phyloP scores from a whole-genome alignment of 2,113 vertebrate genomes.

The Aspiorhynchus laticeps region DNA sequence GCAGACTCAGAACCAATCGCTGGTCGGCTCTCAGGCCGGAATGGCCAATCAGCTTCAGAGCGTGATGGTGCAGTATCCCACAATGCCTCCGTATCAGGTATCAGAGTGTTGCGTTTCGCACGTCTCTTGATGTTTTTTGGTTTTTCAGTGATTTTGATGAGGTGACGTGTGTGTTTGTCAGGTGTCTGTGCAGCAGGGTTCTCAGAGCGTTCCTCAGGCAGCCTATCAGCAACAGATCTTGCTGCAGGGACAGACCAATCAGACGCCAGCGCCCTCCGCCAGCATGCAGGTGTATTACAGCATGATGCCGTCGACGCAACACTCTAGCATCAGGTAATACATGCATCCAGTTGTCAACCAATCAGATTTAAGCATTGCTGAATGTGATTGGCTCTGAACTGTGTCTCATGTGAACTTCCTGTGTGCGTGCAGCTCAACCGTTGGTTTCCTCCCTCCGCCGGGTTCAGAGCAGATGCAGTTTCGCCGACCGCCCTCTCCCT shows the following conservation, averaged over 20 bases:
- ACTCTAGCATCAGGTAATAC: slow-evolving; percentile 89
- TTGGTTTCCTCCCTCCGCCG: slow-evolving; percentile 89
- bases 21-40: slow-evolving; percentile 87
- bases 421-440: slow-evolving; percentile 80
- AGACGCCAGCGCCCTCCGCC: slow-evolving; percentile 82
- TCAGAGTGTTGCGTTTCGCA: slow-evolving; percentile 20
- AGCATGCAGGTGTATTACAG: slow-evolving; percentile 95
- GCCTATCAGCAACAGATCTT: slow-evolving; percentile 91
- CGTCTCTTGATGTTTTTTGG: accelerated
- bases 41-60: slow-evolving; percentile 92
- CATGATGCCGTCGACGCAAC: slow-evolving; percentile 88
- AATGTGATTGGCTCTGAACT: neutral
- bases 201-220: slow-evolving; percentile 85
- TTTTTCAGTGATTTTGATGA: neutral
- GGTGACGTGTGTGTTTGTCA: slow-evolving; percentile 55
- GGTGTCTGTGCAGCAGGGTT: slow-evolving; percentile 89
- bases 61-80: slow-evolving; percentile 93
- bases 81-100: slow-evolving; percentile 94
- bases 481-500: slow-evolving; percentile 86
- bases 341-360: neutral
- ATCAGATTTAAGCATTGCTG: neutral
- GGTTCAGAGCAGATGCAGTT: slow-evolving; percentile 93
- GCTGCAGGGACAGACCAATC: slow-evolving; percentile 86
- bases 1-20: slow-evolving; percentile 83
- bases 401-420: slow-evolving; percentile 4